Evolutionary conservation across 2,888 invertebrate genomes (phyloP), one percentile per base, ranked within the genome.

Genomic region (Watsonalla binaria): DNA sequence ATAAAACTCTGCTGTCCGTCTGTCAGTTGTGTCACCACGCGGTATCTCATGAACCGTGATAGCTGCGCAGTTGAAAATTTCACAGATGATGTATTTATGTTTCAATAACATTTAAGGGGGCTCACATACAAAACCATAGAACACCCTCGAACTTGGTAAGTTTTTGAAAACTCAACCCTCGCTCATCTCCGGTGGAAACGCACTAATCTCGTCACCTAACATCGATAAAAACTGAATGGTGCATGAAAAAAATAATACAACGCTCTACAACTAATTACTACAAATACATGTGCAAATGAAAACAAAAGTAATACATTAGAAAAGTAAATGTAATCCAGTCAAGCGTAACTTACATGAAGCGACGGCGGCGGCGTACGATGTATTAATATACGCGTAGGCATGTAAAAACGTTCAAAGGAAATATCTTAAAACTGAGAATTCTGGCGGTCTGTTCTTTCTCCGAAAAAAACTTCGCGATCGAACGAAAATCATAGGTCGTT

Each of bases 341-440:
- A 80, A 85, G 83, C 85, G 70, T 73, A 78, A 90, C 90, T 90
- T 90, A 90, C 90, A 88, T 84, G 81, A 86, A 89, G 86, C 86
- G 70, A 80, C 84, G 82, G 77, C 85, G 80, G 75, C 72, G 79
- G 81, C 73, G 83, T 76, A 75, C 78, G 82, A 82, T 82, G 84
- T 80, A 70, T 24, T 24, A 24, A 24, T 74, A 77, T 74, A 80
- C 78, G 80, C 82, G 85, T 74, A 75, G 80, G 84, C 90, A 90
- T 90, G 90, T 72, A 89, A 89, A 87, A 72, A 85, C 78, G 80
- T 74, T 74, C 66, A 87, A 86, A 89, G 72, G 55, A 84, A 85
- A 80, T 74, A 82, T 76, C 85, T 86, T 86, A 89, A 77, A 88
- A 86, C 79, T 81, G 65, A 85, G 74, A 75, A 74, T 66, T 70